Evolutionary conservation across 1,140 invertebrate genomes (phyloP).

Genomic region (Neodiprion virginianus): DNA sequence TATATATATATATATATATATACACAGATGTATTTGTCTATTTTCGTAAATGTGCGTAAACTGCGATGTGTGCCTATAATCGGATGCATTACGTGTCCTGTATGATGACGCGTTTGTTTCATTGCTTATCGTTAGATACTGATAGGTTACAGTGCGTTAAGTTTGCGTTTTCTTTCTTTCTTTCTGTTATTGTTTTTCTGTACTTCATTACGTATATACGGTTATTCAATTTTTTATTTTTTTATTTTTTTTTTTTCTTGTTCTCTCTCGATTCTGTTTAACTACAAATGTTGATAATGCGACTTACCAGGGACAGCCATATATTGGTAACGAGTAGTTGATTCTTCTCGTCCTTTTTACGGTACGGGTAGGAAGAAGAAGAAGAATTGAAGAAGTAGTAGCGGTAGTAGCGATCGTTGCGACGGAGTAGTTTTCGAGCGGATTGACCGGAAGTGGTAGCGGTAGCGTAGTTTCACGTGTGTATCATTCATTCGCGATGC

Average conservation of each 20-base stretch:
- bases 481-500: not conserved
- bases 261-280: not conserved
- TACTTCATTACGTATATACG: conserved; percentile 52
- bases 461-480: not conserved
- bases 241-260: conserved; percentile 58
- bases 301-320: conserved; percentile 87
- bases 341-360: conserved; percentile 83
- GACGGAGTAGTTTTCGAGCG: not conserved
- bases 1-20: not conserved
- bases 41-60: conserved; percentile 31
- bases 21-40: conserved; percentile 52
- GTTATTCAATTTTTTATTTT: conserved; percentile 53
- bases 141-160: too few relatives aligned
- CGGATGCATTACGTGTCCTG: too few relatives aligned
- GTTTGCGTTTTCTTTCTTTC: conserved; percentile 44
- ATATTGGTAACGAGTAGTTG: conserved; percentile 86
- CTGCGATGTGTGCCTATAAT: too few relatives aligned
- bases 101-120: too few relatives aligned
- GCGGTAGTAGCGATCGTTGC: conserved; percentile 19
- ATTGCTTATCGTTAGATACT: too few relatives aligned
- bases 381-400: conserved; percentile 37
- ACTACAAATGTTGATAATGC: not conserved
- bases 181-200: conserved; percentile 60
- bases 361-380: conserved; percentile 38
- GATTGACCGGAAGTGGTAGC: not conserved